Evolutionary conservation across 53 echinoderm and acorn worm genomes (phyloP), one percentile per base, ranked within the genome.

Genomic region (Henricia sp.): DNA sequence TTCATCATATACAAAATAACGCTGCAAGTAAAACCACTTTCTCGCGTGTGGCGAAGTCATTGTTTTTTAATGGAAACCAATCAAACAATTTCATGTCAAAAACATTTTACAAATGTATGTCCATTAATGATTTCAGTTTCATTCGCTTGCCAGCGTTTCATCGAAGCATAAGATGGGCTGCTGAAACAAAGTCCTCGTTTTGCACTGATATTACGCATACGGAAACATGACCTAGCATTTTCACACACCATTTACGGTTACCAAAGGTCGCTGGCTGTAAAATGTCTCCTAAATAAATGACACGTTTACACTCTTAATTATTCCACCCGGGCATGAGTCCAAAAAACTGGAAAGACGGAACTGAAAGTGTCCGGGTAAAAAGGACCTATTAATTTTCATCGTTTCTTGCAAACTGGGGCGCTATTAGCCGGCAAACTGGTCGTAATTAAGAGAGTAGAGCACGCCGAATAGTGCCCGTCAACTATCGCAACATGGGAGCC

Each of bases 321-420:
- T 30, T 9, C 58, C 4, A 58, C 58, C 27, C 28, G 27, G 58
- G 29, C 53, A 14, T 53, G 53, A 53, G n/a, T 20, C 53, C 53
- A 53, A 53, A 53, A 53, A 53, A 19, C 19, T 4, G 17, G 53
- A n/a, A n/a, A n/a, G n/a, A 21, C 19, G 53, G 21, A 17, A 16
- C 3, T 53, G 53, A 58, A 58, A 28, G 25, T 27, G 24, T 26
- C 10, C 62, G 30, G 12, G 62, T 1, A 19, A 2, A n/a, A 11
- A 23, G 62, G 62, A 60, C 62, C 62, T 34, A 60, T 60, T 60
- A 32, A 32, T 60, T 60, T 10, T 27, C 0, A 60, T 60, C 32
- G 9, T 60, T 30, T 60, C 32, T 23, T 25, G 17, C 33, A 60
- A 60, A 60, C 24, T 60, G 62, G 62, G 62, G 29, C 62, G 62